Evolutionary conservation across 2,888 invertebrate genomes (phyloP).

Genomic region (Tiphia femorata): DNA sequence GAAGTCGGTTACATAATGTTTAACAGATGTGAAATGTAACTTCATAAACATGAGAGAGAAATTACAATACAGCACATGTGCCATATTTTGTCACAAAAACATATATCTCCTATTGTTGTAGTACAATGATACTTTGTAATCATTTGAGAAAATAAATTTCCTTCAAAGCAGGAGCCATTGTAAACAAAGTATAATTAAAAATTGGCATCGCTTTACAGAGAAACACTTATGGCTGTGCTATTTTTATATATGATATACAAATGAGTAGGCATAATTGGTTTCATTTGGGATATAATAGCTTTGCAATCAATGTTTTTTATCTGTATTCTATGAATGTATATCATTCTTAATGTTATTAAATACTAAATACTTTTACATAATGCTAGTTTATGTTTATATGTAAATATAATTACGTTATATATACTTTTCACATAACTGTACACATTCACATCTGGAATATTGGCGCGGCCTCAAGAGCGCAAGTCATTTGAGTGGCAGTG

Average conservation of each 20-base stretch:
- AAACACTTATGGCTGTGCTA: slow-evolving; percentile 38
- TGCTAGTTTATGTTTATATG: slow-evolving; percentile 55
- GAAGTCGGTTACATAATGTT: slow-evolving; percentile 28
- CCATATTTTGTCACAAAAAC: not conserved
- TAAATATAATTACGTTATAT: slow-evolving; percentile 57
- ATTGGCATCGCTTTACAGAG: slow-evolving; percentile 21
- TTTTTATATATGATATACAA: slow-evolving; percentile 43
- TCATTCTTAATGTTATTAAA: slow-evolving; percentile 56
- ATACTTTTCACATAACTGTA: slow-evolving; percentile 59
- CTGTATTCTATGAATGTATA: slow-evolving; percentile 58
- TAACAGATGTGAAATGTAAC: slow-evolving; percentile 20
- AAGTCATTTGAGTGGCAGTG: slow-evolving; percentile 64
- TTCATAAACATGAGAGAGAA: not conserved
- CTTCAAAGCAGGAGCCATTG: too few species aligned
- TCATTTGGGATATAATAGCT: slow-evolving; percentile 54
- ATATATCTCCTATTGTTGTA: not conserved
- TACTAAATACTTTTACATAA: slow-evolving; percentile 60
- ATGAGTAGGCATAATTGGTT: slow-evolving; percentile 48
- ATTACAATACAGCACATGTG: not conserved
- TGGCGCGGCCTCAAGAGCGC: slow-evolving; percentile 50
- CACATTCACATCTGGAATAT: slow-evolving; percentile 60
- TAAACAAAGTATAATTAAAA: slow-evolving; percentile 10
- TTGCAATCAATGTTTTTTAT: slow-evolving; percentile 52
- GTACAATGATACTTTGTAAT: too few species aligned
- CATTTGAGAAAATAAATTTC: too few species aligned